phyloP scores from a whole-genome alignment of 1,140 invertebrate genomes.

The Belonocnema kinseyi region DNA sequence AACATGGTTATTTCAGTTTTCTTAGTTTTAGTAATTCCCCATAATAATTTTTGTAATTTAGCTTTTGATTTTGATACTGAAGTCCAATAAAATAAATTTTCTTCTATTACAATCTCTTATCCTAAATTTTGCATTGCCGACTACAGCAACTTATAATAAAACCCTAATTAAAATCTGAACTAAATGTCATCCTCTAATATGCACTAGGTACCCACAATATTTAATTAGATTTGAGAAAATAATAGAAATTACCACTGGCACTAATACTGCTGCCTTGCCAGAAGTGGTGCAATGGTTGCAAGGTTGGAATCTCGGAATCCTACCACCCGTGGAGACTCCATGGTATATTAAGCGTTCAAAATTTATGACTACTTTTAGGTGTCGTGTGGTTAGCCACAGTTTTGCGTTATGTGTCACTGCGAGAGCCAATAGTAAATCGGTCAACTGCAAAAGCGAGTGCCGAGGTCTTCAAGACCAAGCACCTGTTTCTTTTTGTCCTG shows the following conservation, averaged over 20 bases:
- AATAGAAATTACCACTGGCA: slow-evolving; percentile 20
- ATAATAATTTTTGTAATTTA: too few relatives aligned
- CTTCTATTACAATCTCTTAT: too few relatives aligned
- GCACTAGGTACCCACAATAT: not conserved
- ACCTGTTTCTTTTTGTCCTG: not conserved
- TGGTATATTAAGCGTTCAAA: slow-evolving; percentile 52
- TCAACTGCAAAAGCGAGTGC: slow-evolving; percentile 33
- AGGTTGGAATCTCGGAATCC: not conserved
- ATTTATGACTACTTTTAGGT: slow-evolving; percentile 54
- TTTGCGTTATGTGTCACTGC: slow-evolving; percentile 38
- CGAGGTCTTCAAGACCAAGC: not conserved
- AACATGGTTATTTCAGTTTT: too few relatives aligned
- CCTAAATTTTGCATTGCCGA: too few relatives aligned
- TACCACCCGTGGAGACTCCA: slow-evolving; percentile 3
- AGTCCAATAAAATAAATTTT: too few relatives aligned
- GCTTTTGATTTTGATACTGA: too few relatives aligned
- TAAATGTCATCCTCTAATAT: too few relatives aligned
- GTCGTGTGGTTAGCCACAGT: slow-evolving; percentile 47
- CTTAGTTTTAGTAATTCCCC: too few relatives aligned
- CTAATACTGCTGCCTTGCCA: slow-evolving; percentile 15
- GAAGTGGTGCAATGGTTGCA: slow-evolving; percentile 30
- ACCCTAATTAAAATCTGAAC: too few relatives aligned
- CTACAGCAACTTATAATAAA: too few relatives aligned
- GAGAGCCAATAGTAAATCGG: slow-evolving; percentile 34
- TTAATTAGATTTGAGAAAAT: slow-evolving; percentile 10